Evolutionary conservation across 2,888 invertebrate genomes (phyloP), one percentile per base, ranked within the genome.

Genomic region (Ypsolopha scabrella): DNA sequence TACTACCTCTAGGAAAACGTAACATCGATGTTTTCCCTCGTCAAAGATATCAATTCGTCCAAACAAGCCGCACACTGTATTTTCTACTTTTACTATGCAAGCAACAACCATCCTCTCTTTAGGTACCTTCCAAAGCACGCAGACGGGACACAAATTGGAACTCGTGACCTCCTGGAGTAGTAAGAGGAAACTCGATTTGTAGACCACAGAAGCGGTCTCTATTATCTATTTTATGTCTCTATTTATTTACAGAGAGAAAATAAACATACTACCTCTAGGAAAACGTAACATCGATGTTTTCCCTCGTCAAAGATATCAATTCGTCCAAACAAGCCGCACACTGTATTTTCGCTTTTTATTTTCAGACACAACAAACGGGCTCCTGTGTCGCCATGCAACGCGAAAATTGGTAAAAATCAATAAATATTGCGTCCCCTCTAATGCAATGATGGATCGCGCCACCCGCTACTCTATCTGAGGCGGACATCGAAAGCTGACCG

Each of bases 401-500:
- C 58, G 62, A 70, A 70, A 70, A 68, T 68, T 68, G 66, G 65
- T 67, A 60, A 72, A 78, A 80, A 81, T 81, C 80, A 75, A 81
- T 81, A 77, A 66, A 69, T 65, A 64, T 67, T 62, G 60, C 67
- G 65, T 63, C 76, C 79, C 78, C 76, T 67, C 68, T 78, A 80
- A 77, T 78, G 68, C 75, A 75, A 71, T 82, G 82, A 82, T 79
- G 75, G 80, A 82, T 81, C 65, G 72, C 58, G 36, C 44, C 46
- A 38, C 39, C 39, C 35, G 57, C 57, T 55, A 55, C 69, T 71
- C 73, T 82, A 81, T 80, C 82, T 77, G 65, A 60, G 60, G 60
- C 68, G 67, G 75, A 76, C 79, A 80, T 82, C 68, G 62, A 55
- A 58, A 53, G 53, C 53, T 51, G 55, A 37, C 44, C 49, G 33